Conservation (phyloP, 35 echinoderm and acorn worm species). For the Ophiothrix spiculata region DNA sequence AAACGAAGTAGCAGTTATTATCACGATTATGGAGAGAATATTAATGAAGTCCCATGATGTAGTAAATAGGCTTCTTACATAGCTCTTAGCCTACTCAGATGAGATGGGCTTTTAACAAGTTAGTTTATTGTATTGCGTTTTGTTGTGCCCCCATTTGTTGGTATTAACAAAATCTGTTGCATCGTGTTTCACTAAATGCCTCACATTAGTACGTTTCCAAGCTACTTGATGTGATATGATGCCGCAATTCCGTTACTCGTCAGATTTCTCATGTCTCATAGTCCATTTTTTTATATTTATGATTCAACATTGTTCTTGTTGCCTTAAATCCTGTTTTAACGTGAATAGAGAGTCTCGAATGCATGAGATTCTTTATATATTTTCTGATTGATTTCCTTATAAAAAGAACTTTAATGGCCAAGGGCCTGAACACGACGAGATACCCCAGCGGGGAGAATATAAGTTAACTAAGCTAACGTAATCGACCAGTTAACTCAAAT, state of each 20-base stretch:
- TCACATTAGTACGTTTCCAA: constrained; percentile 42
- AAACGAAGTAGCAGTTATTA: constrained; percentile 27
- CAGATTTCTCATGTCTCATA: constrained; percentile 34
- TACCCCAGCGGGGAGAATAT: background rate
- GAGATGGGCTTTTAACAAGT: constrained; percentile 8
- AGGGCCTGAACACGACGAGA: constrained; percentile 8
- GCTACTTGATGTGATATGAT: constrained; percentile 36
- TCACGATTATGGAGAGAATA: constrained; percentile 32
- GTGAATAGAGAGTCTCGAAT: constrained; percentile 1
- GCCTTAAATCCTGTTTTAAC: constrained; percentile 12
- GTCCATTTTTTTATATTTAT: constrained; percentile 33
- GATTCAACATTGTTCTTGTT: constrained; percentile 21
- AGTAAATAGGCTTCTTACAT: constrained; percentile 8
- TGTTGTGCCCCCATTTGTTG: constrained; percentile 19
- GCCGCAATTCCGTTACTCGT: constrained; percentile 33
- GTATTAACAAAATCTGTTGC: constrained; percentile 33
- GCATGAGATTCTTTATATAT: constrained; percentile 17
- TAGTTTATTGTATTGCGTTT: background rate
- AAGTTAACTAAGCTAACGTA: background rate
- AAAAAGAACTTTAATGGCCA: constrained; percentile 10
- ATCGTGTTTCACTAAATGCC: constrained; percentile 35
- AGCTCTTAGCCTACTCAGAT: constrained; percentile 1
- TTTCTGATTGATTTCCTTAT: background rate
- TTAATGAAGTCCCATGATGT: constrained; percentile 29
- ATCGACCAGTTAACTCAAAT: background rate